These are phyloP conservation scores for Meiosimyza decipiens DNA, from an alignment of 2,888 invertebrate species.

Conservation along the genomic window DNA sequence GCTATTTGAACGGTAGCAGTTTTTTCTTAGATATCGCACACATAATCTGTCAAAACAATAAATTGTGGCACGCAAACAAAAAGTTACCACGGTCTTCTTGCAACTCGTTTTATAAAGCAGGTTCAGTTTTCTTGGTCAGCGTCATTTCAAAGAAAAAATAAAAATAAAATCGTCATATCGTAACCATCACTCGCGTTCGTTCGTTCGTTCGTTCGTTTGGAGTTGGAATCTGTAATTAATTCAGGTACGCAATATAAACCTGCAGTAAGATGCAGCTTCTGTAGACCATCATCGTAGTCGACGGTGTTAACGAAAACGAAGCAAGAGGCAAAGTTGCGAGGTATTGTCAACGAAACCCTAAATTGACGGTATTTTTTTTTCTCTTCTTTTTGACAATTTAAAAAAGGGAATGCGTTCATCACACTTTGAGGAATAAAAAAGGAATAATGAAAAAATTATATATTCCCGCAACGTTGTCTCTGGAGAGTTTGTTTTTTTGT, in stretches of 20 bases:
- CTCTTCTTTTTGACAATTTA: not conserved
- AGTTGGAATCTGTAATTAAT: not conserved
- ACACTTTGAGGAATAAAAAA: conserved; percentile 3
- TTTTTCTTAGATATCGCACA: conserved; percentile 46
- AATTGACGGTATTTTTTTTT: not conserved
- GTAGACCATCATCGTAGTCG: not conserved
- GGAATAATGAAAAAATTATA: not conserved
- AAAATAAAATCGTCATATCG: too few relatives aligned
- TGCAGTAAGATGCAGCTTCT: conserved; percentile 9
- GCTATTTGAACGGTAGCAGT: conserved; percentile 50
- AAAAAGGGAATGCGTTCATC: conserved; percentile 5
- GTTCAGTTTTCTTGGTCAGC: too few relatives aligned
- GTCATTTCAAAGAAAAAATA: too few relatives aligned
- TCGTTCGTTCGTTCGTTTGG: too few relatives aligned
- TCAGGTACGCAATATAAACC: conserved; percentile 16
- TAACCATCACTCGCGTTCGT: too few relatives aligned
- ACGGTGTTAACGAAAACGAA: not conserved
- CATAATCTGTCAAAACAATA: conserved; percentile 64
- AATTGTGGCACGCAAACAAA: conserved; percentile 46
- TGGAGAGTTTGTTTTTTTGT: not conserved
- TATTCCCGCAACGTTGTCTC: conserved; percentile 7
- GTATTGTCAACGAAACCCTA: conserved; percentile 24
- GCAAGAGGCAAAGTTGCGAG: not conserved
- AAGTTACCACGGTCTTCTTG: too few relatives aligned
- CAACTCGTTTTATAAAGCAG: too few relatives aligned